Percentiles rank a stretch among this genome's conserved stretches.
Conservation (phyloP, 2,888 invertebrate genomes). For the Agonum fuliginosum region DNA sequence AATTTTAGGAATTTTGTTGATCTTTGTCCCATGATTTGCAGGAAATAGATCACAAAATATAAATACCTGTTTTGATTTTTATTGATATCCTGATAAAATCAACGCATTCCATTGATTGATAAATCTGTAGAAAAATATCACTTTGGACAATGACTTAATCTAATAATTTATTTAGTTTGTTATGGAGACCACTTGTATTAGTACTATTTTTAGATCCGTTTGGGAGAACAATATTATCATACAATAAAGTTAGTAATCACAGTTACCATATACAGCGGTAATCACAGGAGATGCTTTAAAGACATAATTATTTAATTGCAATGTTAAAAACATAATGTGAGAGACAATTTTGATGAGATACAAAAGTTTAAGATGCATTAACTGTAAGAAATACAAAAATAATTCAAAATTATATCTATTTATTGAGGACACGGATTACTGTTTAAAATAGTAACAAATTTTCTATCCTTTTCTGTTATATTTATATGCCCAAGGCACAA, state of each 20-base stretch:
- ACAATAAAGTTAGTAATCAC: no score
- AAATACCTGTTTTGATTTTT: not conserved
- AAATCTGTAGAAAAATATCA: conserved; percentile 5
- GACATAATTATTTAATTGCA: not conserved
- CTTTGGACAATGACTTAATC: not conserved
- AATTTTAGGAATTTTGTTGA: not conserved
- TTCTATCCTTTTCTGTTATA: no score
- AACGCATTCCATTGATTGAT: conserved; percentile 14
- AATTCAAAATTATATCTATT: no score
- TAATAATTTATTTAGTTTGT: not conserved
- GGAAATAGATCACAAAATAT: not conserved
- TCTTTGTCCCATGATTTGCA: not conserved
- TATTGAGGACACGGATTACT: no score
- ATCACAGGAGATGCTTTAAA: not conserved
- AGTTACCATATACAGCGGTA: not conserved
- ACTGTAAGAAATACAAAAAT: no score
- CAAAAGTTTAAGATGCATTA: no score
- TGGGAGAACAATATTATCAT: not conserved
- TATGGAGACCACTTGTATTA: not conserved
- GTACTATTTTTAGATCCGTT: not conserved
- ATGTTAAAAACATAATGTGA: no score
- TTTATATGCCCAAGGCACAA: no score
- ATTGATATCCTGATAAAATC: conserved; percentile 3
- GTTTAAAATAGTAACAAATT: no score
- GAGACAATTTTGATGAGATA: no score